Evolutionary conservation across 2,888 invertebrate species (phyloP).

Genomic region (Drosophila algonquin): DNA sequence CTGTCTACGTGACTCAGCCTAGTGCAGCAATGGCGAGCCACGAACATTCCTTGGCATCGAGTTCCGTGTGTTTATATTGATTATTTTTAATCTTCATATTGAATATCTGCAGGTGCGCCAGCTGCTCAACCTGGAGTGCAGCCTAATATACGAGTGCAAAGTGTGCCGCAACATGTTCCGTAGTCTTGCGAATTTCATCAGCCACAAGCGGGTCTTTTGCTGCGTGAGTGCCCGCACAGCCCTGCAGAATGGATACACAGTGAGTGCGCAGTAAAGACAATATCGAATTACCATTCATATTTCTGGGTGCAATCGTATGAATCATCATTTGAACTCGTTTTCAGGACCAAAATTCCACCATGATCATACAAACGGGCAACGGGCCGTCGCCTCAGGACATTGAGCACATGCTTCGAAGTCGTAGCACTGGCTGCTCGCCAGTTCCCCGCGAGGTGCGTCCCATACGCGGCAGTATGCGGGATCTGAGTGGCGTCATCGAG

Average conservation of each 20-base stretch:
- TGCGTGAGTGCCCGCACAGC: constrained; percentile 77
- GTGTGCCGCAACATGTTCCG: constrained; percentile 94
- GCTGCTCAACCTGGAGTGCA: constrained; percentile 92
- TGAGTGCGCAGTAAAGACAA: constrained; percentile 68
- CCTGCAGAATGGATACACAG: constrained; percentile 65
- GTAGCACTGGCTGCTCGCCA: constrained; percentile 77
- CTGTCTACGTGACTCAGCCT: constrained; percentile 67
- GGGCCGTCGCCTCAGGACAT: constrained; percentile 58
- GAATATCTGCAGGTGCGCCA: constrained; percentile 86
- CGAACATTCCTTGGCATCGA: constrained; percentile 35
- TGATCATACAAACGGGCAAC: constrained; percentile 83
- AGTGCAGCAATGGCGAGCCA: constrained; percentile 61
- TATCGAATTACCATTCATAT: neutral
- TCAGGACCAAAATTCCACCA: constrained; percentile 69
- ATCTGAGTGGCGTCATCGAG: constrained; percentile 86
- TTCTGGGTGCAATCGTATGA: neutral
- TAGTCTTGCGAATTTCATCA: constrained; percentile 93
- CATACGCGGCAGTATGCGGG: constrained; percentile 81
- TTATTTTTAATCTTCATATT: neutral
- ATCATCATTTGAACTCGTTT: constrained; percentile 10
- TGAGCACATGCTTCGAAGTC: constrained; percentile 69
- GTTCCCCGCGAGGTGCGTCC: constrained; percentile 64
- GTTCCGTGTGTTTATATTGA: constrained; percentile 36
- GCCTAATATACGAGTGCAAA: constrained; percentile 94
- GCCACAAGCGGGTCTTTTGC: constrained; percentile 95